Conservation (phyloP, 2,797 vertebrate species). For the Poecile montanus region DNA sequence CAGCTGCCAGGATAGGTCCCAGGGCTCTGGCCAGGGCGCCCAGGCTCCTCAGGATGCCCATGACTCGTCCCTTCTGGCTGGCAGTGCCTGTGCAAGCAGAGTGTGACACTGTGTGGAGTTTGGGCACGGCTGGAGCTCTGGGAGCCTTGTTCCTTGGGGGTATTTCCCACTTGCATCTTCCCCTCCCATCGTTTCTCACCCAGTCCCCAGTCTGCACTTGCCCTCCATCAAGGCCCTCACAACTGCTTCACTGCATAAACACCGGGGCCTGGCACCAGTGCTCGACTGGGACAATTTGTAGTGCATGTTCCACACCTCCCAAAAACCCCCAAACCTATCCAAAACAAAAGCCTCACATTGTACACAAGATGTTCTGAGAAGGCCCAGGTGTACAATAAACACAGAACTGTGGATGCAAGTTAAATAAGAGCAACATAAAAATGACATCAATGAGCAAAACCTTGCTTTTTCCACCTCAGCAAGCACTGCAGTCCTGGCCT, state of each 20-base stretch:
- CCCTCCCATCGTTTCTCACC: neutral
- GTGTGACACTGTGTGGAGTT: accelerated
- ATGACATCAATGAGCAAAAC: neutral
- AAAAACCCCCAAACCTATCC: too few relatives aligned
- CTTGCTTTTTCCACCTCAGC: neutral
- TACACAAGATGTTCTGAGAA: neutral
- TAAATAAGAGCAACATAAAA: neutral
- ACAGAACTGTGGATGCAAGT: neutral
- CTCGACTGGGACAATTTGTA: accelerated
- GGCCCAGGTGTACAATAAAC: neutral
- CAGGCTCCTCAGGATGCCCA: slow-evolving; percentile 94
- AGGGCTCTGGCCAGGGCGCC: slow-evolving; percentile 91
- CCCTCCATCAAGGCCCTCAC: neutral
- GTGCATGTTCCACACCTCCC: accelerated
- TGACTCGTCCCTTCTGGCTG: slow-evolving; percentile 91
- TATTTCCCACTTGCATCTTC: neutral
- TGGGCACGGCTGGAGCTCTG: accelerated
- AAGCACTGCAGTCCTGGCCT: neutral
- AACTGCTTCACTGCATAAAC: too few relatives aligned
- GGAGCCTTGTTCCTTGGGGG: neutral
- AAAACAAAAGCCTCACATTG: neutral
- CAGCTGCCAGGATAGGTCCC: slow-evolving; percentile 88
- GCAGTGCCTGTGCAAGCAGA: slow-evolving; percentile 79
- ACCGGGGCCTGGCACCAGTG: accelerated
- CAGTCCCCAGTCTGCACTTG: accelerated